Evolutionary conservation across 2,888 invertebrate species (phyloP), one percentile per base, ranked within the genome.

Genomic region (Polydrusus tereticollis): DNA sequence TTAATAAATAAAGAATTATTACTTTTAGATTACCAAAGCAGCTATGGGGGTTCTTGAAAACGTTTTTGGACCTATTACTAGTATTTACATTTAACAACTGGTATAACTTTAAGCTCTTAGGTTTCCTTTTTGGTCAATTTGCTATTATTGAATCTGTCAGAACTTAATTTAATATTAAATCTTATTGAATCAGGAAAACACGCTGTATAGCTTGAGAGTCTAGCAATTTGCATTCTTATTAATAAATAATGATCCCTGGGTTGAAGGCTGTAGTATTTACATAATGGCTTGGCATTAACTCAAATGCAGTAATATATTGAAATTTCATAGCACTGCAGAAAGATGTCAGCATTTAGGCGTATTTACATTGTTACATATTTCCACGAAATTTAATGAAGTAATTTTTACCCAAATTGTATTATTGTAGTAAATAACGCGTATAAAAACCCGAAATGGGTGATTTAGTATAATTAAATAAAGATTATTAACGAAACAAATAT

Each of bases 221-320:
- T 50, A n/a, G 63, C 18, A 63, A 63, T 63, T 63, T 63, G 47
- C 63, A 47, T 50, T 26, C 33, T 63, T 63, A 63, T 63, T 63
- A 63, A 62, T 62, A 47, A 47, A 62, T 47, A 62, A 63, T 45
- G 26, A 26, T 26, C 14, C 7, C 18, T 50, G 10, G 16, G 36
- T 63, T 47, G 29, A 63, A 47, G 20, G 12, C 47, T 12, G 5
- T 20, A 14, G 43, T 47, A 50, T 63, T 47, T 63, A 63, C 63
- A 63, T 63, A 63, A 63, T 47, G 29, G 63, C 33, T 33, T 63
- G 8, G 63, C 45, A 33, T 33, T 47, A 63, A n/a, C 29, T 23
- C n/a, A 58, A 41, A 47, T 63, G 63, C 63, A 63, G 63, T 63
- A 63, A 33, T 63, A 63, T 63, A 45, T 47, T 63, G 47, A 33